These are phyloP conservation scores for Orbicella faveolata DNA, from an alignment of 64 coral and sea anemone species.

Conservation along the genomic window DNA sequence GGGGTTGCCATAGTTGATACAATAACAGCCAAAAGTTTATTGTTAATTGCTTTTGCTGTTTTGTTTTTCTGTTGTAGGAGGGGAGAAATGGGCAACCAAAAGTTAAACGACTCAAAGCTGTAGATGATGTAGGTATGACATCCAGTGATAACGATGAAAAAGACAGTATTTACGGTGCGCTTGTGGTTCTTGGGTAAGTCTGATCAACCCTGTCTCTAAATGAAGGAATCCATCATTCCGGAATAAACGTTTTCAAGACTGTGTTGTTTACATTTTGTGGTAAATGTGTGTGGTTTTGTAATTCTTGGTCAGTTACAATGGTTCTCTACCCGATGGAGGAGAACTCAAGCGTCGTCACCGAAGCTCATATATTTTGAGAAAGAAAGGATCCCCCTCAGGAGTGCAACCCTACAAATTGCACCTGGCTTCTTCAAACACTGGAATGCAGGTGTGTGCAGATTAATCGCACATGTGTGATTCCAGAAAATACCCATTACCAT, in stretches of 20 bases:
- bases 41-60: neutral
- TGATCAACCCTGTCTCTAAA: neutral
- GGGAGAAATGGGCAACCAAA: conserved; percentile 33
- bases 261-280: neutral
- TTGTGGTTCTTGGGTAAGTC: conserved; percentile 66
- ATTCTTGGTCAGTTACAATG: conserved; percentile 81
- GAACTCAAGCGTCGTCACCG: conserved; percentile 54
- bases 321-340: conserved; percentile 60
- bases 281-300: conserved; percentile 17
- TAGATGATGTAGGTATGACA: conserved; percentile 47
- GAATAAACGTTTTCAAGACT: neutral
- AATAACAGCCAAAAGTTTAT: neutral
- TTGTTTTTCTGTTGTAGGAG: conserved; percentile 2
- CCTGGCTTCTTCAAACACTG: conserved; percentile 83
- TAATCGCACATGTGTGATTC: conserved; percentile 13
- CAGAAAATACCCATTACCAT: neutral
- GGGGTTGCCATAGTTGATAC: no score
- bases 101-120: conserved; percentile 23
- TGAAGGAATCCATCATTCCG: neutral
- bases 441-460: conserved; percentile 76
- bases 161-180: conserved; percentile 54
- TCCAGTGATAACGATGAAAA: conserved; percentile 14
- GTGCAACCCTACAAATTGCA: conserved; percentile 88
- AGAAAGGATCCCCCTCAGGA: conserved; percentile 78
- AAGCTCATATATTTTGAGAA: conserved; percentile 70